Evolutionary conservation across 2,797 vertebrate genomes (phyloP).

Genomic region (Gallinago nigripennis): DNA sequence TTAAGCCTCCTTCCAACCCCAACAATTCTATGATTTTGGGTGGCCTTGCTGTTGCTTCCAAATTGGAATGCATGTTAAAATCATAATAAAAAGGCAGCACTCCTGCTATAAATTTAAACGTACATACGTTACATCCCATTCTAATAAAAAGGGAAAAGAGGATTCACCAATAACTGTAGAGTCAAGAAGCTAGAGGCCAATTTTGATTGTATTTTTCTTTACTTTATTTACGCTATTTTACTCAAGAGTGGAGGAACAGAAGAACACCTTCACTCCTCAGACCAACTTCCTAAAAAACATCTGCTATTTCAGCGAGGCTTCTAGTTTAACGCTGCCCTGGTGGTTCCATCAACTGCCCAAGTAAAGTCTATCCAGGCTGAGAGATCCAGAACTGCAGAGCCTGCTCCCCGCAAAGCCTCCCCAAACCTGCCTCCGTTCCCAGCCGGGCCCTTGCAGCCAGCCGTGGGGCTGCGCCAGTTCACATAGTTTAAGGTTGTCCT

Average conservation of each 20-base stretch:
- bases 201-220: background rate
- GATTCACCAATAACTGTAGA: background rate
- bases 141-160: background rate
- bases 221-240: background rate
- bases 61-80: background rate
- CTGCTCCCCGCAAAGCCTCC: background rate
- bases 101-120: background rate
- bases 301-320: background rate
- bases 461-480: background rate
- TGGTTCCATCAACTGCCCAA: background rate
- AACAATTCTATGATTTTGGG: background rate
- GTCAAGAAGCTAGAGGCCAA: background rate
- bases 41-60: background rate
- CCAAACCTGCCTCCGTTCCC: background rate
- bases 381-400: background rate
- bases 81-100: background rate
- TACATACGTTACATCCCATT: background rate
- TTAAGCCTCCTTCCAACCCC: background rate
- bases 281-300: background rate
- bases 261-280: background rate
- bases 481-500: slow-evolving; percentile 34
- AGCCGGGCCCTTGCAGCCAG: background rate
- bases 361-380: background rate
- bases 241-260: background rate
- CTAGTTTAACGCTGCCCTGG: background rate